phyloP scores from a whole-genome alignment of 2,888 invertebrate genomes.

The Leptinotarsa peninsularis region DNA sequence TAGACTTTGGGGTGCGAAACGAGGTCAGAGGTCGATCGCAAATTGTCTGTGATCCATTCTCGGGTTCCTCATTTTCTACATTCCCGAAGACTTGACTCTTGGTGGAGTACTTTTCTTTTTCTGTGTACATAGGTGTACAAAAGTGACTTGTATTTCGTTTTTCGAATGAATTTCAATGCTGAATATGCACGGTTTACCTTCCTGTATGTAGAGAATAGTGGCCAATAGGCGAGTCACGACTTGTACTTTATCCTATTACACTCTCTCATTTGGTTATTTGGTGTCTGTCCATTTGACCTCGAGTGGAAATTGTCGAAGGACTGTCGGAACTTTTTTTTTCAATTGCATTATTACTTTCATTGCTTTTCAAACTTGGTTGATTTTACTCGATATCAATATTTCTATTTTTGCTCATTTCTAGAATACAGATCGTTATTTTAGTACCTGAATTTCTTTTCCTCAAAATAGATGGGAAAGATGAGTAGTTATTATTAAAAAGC shows the following conservation, averaged over 20 bases:
- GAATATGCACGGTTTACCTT: constrained; percentile 68
- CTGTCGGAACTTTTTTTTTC: neutral
- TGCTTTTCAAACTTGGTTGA: neutral
- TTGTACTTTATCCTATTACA: constrained; percentile 61
- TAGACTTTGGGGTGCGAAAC: constrained; percentile 35
- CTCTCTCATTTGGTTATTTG: constrained; percentile 56
- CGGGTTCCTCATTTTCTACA: constrained; percentile 30
- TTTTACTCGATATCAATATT: neutral
- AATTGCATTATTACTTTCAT: neutral
- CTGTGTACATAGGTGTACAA: constrained; percentile 64
- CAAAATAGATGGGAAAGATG: neutral
- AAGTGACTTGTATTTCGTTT: constrained; percentile 42
- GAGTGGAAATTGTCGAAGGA: constrained; percentile 1
- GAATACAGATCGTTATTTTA: no score
- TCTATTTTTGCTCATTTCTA: no score
- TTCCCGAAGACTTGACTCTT: constrained; percentile 28
- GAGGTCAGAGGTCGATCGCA: constrained; percentile 22
- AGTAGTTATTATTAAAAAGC: neutral
- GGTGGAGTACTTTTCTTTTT: constrained; percentile 53
- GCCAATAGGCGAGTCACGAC: constrained; percentile 56
- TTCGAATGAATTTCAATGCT: constrained; percentile 56
- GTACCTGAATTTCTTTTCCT: neutral
- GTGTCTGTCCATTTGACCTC: constrained; percentile 49
- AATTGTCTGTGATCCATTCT: constrained; percentile 19
- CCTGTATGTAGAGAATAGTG: constrained; percentile 67